Conservation (phyloP, 2,113 vertebrate species). For the Rhabdornis inornatus region DNA sequence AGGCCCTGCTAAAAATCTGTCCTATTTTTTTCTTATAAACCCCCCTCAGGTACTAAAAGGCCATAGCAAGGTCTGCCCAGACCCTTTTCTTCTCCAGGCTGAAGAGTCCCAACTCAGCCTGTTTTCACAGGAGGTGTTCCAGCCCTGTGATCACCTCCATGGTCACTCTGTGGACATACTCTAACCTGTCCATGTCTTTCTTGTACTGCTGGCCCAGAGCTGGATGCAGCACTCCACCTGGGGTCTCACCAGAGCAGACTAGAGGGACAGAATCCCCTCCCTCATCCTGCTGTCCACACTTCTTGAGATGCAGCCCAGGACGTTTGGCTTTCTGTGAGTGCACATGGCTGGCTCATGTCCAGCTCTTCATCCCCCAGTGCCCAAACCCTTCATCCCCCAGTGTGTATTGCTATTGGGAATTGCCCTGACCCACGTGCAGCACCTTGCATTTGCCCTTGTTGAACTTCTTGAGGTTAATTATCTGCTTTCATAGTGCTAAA, state of each 20-base stretch:
- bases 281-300: fast-evolving
- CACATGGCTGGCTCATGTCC: background rate
- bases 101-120: background rate
- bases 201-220: fast-evolving
- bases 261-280: background rate
- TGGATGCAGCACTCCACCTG: background rate
- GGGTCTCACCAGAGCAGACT: background rate
- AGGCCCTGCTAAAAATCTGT: background rate
- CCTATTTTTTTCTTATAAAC: background rate
- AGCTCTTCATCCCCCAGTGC: background rate
- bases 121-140: fast-evolving
- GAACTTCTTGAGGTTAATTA: background rate
- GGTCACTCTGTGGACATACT: fast-evolving
- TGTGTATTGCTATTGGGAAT: background rate
- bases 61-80: fast-evolving
- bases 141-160: fast-evolving
- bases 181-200: background rate
- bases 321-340: background rate
- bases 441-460: background rate
- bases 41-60: fast-evolving
- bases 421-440: background rate
- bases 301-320: background rate
- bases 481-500: background rate
- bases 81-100: background rate
- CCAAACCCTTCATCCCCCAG: background rate